A percentile compares a stretch with the other conserved stretches of the same genome.
Conservation (phyloP, 2,797 vertebrate genomes). For the Siniperca undulata region DNA sequence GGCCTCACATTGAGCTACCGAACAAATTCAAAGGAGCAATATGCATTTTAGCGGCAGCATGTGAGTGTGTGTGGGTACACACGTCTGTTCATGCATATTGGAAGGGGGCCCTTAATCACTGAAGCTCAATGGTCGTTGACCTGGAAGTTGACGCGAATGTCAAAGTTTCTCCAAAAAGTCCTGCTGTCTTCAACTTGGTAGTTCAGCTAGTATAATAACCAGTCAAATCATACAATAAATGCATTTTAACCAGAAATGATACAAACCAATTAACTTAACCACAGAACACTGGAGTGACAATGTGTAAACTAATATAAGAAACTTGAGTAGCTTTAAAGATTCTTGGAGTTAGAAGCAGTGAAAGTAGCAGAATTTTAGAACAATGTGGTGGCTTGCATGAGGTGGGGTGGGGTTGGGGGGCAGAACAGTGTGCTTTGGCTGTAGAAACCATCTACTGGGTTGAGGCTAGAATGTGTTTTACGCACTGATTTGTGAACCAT, state of each 20-base stretch:
- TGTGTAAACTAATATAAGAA: background rate
- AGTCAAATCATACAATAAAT: conserved; percentile 56
- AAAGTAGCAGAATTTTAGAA: background rate
- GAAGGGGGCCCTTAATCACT: conserved; percentile 81
- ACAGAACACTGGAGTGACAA: background rate
- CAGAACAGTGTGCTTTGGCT: conserved; percentile 72
- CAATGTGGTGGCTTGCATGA: background rate
- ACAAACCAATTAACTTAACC: conserved; percentile 36
- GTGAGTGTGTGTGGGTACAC: conserved; percentile 71
- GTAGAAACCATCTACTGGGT: conserved; percentile 48
- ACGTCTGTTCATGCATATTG: conserved; percentile 80
- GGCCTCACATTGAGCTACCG: conserved; percentile 85
- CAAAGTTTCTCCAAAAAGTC: conserved; percentile 78
- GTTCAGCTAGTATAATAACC: conserved; percentile 53
- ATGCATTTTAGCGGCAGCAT: conserved; percentile 75
- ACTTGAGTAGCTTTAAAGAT: background rate
- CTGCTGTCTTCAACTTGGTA: conserved; percentile 75
- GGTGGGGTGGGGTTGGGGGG: background rate
- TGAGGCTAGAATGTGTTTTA: background rate
- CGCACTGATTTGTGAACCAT: background rate
- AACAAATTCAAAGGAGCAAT: conserved; percentile 88
- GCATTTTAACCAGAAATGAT: conserved; percentile 28
- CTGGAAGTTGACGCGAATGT: conserved; percentile 84
- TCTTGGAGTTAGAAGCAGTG: conserved; percentile 38
- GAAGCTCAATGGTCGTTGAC: conserved; percentile 83